Evolutionary conservation across 35 echinoderm and acorn worm genomes (phyloP), one percentile per base, ranked within the genome.

Genomic region (Apostichopus japonicus): DNA sequence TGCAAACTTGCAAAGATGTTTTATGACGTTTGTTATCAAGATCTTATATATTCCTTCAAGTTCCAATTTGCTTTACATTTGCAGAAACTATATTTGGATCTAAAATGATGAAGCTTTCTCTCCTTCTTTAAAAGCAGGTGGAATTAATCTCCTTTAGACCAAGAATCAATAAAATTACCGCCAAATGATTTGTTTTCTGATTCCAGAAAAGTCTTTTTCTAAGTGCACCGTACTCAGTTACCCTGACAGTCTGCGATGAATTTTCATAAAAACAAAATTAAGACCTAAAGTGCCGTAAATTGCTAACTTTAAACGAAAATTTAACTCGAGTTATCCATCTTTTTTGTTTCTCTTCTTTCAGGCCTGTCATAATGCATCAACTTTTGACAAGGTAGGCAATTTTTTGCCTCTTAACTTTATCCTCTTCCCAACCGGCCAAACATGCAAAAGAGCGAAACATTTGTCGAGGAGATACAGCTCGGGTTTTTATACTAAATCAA

Each of bases 261-360:
- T 84, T 84, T 84, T 84, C 81, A 84, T 84, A 84, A 84, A 84
- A 84, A 84, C 53, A 84, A 84, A 84, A 84, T 84, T 84, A 84
- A 84, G 81, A 22, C 33, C 81, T 58, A 84, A 84, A 84, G 81
- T 84, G 81, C 81, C 56, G 81, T 84, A 84, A 84, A 84, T 84
- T 84, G 81, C 81, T 57, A 84, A 84, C 53, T 84, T 84, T 84
- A 84, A 84, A 84, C 81, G 54, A 84, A 84, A 84, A 84, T 84
- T 84, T 84, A 84, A 84, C 81, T 57, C 21, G 56, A 16, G 55
- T 84, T 84, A 84, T 84, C 81, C 81, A 84, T 84, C 81, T 84
- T 84, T 84, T 57, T 57, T 84, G 53, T 84, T 15, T 84, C 57
- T 24, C 53, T 21, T 17, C 22, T 84, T 84, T 84, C 55, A 84